Evolutionary conservation across 30 jellyfish, hydroid and myxozoan species (phyloP).

Genomic region (Aurelia sp.): DNA sequence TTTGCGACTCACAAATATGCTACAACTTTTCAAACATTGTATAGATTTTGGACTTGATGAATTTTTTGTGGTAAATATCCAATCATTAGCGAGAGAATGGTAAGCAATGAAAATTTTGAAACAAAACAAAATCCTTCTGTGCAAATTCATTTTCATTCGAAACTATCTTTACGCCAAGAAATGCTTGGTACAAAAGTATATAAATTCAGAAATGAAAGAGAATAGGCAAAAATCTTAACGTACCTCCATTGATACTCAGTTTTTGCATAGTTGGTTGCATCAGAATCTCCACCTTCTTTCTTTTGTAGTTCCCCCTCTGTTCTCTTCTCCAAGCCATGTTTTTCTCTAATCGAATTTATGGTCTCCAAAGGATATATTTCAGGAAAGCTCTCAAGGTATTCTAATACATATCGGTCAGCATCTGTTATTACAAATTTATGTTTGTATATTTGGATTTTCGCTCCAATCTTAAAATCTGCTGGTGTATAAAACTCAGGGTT

Average conservation of each 20-base stretch:
- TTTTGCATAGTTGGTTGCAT: constrained; percentile 22
- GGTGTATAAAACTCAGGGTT: constrained; percentile 96
- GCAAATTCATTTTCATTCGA: no score
- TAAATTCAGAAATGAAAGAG: neutral
- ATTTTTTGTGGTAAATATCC: no score
- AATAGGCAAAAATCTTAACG: neutral
- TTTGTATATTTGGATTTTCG: constrained; percentile 81
- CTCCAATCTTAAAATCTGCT: constrained; percentile 93
- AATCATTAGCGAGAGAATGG: no score
- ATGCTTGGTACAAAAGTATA: no score
- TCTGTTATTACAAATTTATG: constrained; percentile 86
- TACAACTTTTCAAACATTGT: no score
- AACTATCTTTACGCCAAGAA: no score
- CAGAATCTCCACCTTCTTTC: neutral
- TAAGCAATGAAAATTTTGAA: no score
- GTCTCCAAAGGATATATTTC: constrained; percentile 82
- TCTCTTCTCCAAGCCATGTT: constrained; percentile 61
- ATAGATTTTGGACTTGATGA: no score
- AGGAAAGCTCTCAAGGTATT: constrained; percentile 89
- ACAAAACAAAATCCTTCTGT: no score
- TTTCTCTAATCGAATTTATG: constrained; percentile 78
- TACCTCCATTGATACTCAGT: constrained; percentile 77
- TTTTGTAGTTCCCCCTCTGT: neutral
- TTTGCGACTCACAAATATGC: no score
- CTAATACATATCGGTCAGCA: constrained; percentile 92